phyloP scores from a whole-genome alignment of 2,113 vertebrate genomes.

The Semnornis frantzii region DNA sequence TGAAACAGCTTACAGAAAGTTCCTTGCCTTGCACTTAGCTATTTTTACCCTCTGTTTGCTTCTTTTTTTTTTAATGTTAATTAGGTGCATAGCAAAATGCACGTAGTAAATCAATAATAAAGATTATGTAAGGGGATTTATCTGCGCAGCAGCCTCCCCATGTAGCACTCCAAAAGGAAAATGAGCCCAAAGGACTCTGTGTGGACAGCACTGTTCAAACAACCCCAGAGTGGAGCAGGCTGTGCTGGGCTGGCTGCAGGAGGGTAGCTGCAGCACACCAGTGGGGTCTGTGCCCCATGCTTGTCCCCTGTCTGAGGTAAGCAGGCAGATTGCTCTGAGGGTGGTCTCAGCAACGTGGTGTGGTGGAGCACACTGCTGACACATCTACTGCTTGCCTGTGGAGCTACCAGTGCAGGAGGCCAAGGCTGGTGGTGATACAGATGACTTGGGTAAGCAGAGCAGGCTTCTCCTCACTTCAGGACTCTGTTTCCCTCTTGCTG shows the following conservation, averaged over 20 bases:
- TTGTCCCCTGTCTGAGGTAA: neutral
- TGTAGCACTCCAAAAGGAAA: neutral
- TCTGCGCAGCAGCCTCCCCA: neutral
- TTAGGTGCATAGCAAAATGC: constrained; percentile 25
- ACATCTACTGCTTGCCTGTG: neutral
- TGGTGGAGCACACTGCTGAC: neutral
- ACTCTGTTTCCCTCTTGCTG: neutral
- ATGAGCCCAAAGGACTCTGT: neutral
- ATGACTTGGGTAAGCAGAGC: neutral
- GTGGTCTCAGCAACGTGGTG: neutral
- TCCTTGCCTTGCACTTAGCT: constrained; percentile 11
- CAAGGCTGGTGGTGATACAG: neutral
- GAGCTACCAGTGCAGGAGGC: neutral
- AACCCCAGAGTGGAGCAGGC: neutral
- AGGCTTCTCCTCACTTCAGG: neutral
- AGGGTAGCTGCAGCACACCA: neutral
- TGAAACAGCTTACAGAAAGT: constrained; percentile 4
- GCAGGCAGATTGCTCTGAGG: neutral
- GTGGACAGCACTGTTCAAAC: neutral
- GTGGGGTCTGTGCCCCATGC: neutral
- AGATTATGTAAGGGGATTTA: constrained; percentile 23
- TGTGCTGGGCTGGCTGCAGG: neutral
- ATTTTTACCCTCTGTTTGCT: constrained; percentile 29
- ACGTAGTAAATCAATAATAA: constrained; percentile 32
- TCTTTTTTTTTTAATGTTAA: constrained; percentile 12